Conservation (phyloP, 64 coral and sea anemone species). For the Actinia tenebrosa region DNA sequence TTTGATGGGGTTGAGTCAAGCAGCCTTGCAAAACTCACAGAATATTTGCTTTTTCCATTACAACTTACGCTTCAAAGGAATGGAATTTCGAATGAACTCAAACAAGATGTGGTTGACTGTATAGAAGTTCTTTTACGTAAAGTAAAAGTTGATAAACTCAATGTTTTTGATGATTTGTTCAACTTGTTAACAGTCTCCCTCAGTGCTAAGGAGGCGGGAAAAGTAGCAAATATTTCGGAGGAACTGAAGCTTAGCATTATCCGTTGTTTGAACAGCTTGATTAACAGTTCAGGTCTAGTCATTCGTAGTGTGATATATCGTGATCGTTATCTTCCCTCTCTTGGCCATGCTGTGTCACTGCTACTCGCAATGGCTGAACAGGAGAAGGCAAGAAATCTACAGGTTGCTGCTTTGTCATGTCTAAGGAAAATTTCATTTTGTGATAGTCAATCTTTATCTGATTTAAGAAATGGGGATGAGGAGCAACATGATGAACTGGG, state of each 20-base stretch:
- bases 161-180: conserved; percentile 54
- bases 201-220: conserved; percentile 31
- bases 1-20: conserved; percentile 2
- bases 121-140: conserved; percentile 36
- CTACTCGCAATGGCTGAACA: conserved; percentile 51
- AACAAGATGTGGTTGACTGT: conserved; percentile 57
- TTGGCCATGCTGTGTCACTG: conserved; percentile 62
- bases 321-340: conserved; percentile 49
- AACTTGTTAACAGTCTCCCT: conserved; percentile 50
- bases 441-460: not conserved
- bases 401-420: conserved; percentile 59
- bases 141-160: conserved; percentile 32
- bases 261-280: conserved; percentile 47
- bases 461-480: not conserved
- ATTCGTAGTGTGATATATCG: conserved; percentile 59
- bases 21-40: conserved; percentile 38
- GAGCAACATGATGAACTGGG: not conserved
- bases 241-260: conserved; percentile 69
- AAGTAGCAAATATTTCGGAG: conserved; percentile 37
- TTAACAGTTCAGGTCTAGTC: conserved; percentile 43
- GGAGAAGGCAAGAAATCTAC: conserved; percentile 62
- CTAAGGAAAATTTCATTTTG: conserved; percentile 54
- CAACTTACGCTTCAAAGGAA: conserved; percentile 61
- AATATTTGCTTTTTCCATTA: conserved; percentile 76
- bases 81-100: conserved; percentile 46